Conservation (phyloP, 1,140 invertebrate genomes). For the Magallana ariakensis region DNA sequence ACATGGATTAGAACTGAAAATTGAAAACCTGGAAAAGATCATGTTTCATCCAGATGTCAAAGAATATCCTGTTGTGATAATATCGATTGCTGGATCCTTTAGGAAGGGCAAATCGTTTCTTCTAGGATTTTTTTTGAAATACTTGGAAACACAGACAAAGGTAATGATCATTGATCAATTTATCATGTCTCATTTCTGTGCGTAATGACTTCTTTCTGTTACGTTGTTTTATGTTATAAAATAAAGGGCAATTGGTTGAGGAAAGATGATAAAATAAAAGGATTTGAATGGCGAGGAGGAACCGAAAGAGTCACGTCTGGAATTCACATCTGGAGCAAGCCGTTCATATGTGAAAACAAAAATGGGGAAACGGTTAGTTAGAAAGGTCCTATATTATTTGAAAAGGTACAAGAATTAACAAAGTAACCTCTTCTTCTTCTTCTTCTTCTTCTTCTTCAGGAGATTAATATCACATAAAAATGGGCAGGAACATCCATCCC, state of each 20-base stretch:
- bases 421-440: no score
- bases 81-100: slow-evolving; percentile 97
- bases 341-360: slow-evolving; percentile 87
- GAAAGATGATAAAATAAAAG: slow-evolving; percentile 79
- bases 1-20: slow-evolving; percentile 89
- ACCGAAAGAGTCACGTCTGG: slow-evolving; percentile 96
- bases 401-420: no score
- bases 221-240: background rate
- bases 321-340: slow-evolving; percentile 96
- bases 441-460: no score
- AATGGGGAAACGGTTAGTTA: slow-evolving; percentile 77
- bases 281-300: slow-evolving; percentile 95
- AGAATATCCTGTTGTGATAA: slow-evolving; percentile 86
- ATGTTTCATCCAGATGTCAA: slow-evolving; percentile 83
- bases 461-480: no score
- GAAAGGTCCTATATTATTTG: no score
- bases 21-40: slow-evolving; percentile 90
- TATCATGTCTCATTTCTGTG: no score
- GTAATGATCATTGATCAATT: background rate
- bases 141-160: slow-evolving; percentile 78
- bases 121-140: slow-evolving; percentile 94
- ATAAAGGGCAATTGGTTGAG: slow-evolving; percentile 78
- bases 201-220: no score
- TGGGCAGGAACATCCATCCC: no score
- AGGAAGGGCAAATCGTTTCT: slow-evolving; percentile 97